Conservation (phyloP, 2,888 invertebrate genomes). For the Ctena decussata region DNA sequence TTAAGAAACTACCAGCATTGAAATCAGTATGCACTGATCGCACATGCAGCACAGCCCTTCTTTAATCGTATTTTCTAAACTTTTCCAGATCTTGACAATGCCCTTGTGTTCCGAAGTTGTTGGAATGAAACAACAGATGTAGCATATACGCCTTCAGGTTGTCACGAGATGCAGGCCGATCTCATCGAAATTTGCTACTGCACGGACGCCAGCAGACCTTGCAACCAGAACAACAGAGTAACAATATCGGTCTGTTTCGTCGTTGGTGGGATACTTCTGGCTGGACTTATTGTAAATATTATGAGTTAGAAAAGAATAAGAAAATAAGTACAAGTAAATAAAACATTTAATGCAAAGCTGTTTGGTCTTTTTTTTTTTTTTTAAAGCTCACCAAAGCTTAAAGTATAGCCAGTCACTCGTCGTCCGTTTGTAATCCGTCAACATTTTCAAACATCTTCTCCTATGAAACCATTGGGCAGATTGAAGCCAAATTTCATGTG, state of each 20-base stretch:
- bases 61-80: neutral
- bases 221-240: neutral
- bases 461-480: too few species aligned
- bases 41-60: neutral
- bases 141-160: conserved; percentile 31
- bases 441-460: too few species aligned
- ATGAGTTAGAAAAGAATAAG: too few species aligned
- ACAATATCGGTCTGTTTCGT: neutral
- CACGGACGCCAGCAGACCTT: conserved; percentile 7
- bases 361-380: too few species aligned
- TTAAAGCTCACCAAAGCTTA: too few species aligned
- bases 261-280: neutral
- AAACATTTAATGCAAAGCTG: too few species aligned
- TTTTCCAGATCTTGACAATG: conserved; percentile 1
- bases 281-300: too few species aligned
- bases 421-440: too few species aligned
- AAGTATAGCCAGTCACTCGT: too few species aligned
- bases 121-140: conserved; percentile 27
- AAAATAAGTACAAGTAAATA: too few species aligned
- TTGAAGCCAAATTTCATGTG: too few species aligned
- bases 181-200: conserved; percentile 39
- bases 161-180: conserved; percentile 24
- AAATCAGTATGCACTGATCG: neutral
- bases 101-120: conserved; percentile 47
- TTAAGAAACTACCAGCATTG: neutral